phyloP scores from a whole-genome alignment of 2,797 vertebrate genomes.

The Chromis chromis region DNA sequence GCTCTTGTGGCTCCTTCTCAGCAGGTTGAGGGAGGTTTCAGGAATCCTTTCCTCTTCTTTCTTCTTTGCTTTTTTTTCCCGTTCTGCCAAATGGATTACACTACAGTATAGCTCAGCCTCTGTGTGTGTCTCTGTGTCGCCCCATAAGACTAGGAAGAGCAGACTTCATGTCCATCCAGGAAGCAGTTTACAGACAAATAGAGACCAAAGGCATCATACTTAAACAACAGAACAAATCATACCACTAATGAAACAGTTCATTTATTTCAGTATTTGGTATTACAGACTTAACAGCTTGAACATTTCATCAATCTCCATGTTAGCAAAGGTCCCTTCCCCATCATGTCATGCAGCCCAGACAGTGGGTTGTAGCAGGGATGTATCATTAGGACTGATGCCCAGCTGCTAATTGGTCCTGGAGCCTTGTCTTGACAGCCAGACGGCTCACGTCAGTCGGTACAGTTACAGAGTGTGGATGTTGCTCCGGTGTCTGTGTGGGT shows the following conservation, averaged over 20 bases:
- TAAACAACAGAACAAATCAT: too few species aligned
- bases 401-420: slow-evolving; percentile 55
- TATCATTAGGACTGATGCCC: slow-evolving; percentile 19
- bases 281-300: too few species aligned
- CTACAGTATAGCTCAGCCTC: not conserved
- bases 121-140: not conserved
- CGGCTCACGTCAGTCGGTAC: slow-evolving; percentile 24
- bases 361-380: not conserved
- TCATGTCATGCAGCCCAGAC: slow-evolving; percentile 11
- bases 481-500: slow-evolving; percentile 14
- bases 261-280: not conserved
- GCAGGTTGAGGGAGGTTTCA: not conserved
- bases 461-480: slow-evolving; percentile 17
- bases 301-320: too few species aligned
- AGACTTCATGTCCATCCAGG: too few species aligned
- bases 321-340: too few species aligned
- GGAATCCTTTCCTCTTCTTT: not conserved
- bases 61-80: not conserved
- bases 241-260: not conserved
- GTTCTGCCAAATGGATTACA: not conserved
- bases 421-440: slow-evolving; percentile 41
- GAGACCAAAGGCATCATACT: not conserved
- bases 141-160: too few species aligned
- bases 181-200: too few species aligned
- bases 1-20: not conserved